Conservation (phyloP, 2,888 invertebrate genomes). For the Chrysolina americana region DNA sequence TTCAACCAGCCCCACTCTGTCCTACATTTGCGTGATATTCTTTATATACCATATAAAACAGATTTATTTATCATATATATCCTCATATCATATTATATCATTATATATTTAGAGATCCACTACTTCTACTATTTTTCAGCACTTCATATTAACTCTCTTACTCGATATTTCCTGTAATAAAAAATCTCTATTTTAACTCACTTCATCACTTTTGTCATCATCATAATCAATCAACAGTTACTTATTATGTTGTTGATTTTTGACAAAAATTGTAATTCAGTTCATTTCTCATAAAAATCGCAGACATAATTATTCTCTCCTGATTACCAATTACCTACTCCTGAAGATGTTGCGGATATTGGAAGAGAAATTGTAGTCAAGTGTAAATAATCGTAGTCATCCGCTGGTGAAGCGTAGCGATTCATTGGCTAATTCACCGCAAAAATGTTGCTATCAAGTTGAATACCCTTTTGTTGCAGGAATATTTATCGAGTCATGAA, state of each 20-base stretch:
- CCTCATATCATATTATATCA: no score
- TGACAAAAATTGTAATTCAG: background rate
- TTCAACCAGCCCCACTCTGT: no score
- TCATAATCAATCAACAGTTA: conserved; percentile 1
- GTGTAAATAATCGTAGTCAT: conserved; percentile 30
- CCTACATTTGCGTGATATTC: no score
- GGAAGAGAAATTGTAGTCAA: conserved; percentile 33
- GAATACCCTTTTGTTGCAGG: conserved; percentile 4
- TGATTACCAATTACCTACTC: conserved; percentile 13
- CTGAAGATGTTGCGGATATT: conserved; percentile 29
- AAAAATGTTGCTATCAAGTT: conserved; percentile 5
- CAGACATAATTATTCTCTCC: conserved; percentile 7
- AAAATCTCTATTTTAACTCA: background rate
- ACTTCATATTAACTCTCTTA: no score
- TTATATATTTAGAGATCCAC: no score
- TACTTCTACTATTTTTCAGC: no score
- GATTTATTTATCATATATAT: no score
- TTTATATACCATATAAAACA: no score
- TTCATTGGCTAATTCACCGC: background rate
- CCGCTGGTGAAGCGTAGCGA: background rate
- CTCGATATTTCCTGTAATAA: no score
- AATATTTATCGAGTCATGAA: conserved; percentile 5
- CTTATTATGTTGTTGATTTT: background rate
- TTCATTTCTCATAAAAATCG: background rate
- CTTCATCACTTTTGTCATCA: background rate